Percentiles rank a stretch among this genome's conserved stretches.
phyloP scores from a whole-genome alignment of 2,113 vertebrate species.

The Panthera leo region DNA sequence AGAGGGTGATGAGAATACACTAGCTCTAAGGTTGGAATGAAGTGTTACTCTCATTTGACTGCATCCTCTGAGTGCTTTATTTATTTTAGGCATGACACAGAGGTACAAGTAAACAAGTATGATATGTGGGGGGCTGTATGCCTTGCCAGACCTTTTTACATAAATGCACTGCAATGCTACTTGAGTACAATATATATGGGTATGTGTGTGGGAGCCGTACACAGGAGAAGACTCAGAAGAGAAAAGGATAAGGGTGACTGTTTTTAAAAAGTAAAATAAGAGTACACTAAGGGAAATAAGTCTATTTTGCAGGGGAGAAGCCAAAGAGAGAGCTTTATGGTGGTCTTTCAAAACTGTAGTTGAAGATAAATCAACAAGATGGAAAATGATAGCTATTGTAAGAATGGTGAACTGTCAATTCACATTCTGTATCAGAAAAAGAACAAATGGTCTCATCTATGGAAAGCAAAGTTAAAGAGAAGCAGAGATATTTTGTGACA shows the following conservation, averaged over 20 bases:
- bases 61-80: no score
- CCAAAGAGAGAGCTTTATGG: not conserved
- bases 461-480: not conserved
- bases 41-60: not conserved
- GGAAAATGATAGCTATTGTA: not conserved
- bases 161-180: not conserved
- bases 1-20: not conserved
- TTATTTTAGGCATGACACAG: not conserved
- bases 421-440: not conserved
- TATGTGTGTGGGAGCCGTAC: not conserved
- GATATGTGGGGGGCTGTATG: not conserved
- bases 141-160: not conserved
- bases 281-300: not conserved
- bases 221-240: not conserved
- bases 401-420: not conserved
- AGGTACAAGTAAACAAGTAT: not conserved
- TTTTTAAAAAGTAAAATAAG: not conserved
- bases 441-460: not conserved
- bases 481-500: not conserved
- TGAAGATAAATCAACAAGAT: not conserved
- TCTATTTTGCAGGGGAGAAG: not conserved
- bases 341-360: not conserved
- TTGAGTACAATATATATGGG: not conserved
- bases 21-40: not conserved
- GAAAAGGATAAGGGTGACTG: not conserved